Percentiles rank a stretch among this genome's conserved stretches.
Conservation (phyloP, 2,888 invertebrate genomes). For the Drosophila paracracens region DNA sequence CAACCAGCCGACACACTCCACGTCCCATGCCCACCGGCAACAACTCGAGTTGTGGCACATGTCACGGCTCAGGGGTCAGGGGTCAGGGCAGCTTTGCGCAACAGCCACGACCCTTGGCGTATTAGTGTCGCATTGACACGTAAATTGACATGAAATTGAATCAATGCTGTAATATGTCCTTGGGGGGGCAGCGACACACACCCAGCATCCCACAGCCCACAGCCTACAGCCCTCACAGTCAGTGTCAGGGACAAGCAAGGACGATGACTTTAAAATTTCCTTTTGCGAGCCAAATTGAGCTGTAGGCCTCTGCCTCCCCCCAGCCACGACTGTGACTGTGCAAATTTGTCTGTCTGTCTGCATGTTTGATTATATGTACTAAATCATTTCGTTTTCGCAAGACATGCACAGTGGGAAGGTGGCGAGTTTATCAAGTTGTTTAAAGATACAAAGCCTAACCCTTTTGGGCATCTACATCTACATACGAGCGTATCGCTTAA, state of each 20-base stretch:
- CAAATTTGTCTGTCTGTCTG: slow-evolving; percentile 72
- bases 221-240: slow-evolving; percentile 10
- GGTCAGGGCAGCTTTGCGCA: slow-evolving; percentile 50
- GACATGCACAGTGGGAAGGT: slow-evolving; percentile 12
- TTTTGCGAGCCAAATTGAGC: slow-evolving; percentile 76
- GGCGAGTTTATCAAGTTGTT: slow-evolving; percentile 72
- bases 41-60: slow-evolving; percentile 24
- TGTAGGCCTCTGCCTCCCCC: slow-evolving; percentile 57
- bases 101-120: slow-evolving; percentile 69
- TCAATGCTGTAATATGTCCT: slow-evolving; percentile 85
- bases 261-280: slow-evolving; percentile 80
- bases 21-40: background rate
- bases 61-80: slow-evolving; percentile 38
- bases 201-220: slow-evolving; percentile 19
- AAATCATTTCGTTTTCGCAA: slow-evolving; percentile 68
- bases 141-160: slow-evolving; percentile 86
- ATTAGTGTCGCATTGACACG: slow-evolving; percentile 85
- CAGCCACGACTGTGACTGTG: slow-evolving; percentile 55
- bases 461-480: slow-evolving; percentile 24
- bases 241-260: slow-evolving; percentile 55
- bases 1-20: background rate
- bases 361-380: slow-evolving; percentile 72
- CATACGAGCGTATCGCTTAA: slow-evolving; percentile 29
- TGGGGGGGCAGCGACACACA: slow-evolving; percentile 74
- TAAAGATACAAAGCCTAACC: slow-evolving; percentile 66